These are phyloP conservation scores for Kuschelorhynchus macadamiae DNA, from an alignment of 2,888 invertebrate genomes.

Conservation along the genomic window DNA sequence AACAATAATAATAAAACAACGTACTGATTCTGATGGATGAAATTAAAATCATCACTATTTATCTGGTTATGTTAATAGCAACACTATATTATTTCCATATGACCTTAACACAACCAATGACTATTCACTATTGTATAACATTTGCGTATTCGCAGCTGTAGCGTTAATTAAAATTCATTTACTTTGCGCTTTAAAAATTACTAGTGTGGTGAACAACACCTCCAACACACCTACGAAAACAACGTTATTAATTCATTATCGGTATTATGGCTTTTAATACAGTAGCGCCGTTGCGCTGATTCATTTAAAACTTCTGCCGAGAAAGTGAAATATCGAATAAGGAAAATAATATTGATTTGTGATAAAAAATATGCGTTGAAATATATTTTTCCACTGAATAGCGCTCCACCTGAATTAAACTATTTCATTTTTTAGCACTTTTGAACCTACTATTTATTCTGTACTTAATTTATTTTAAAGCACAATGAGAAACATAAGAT, in stretches of 20 bases:
- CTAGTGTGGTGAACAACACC: constrained; percentile 21
- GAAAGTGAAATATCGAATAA: too few relatives aligned
- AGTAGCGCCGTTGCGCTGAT: too few relatives aligned
- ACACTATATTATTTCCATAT: constrained; percentile 1
- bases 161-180: constrained; percentile 19
- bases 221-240: constrained; percentile 29
- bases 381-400: too few relatives aligned
- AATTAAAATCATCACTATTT: constrained; percentile 4
- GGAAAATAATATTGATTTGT: too few relatives aligned
- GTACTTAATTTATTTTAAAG: too few relatives aligned
- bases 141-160: constrained; percentile 11
- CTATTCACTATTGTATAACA: constrained; percentile 7
- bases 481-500: too few relatives aligned
- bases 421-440: too few relatives aligned
- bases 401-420: too few relatives aligned
- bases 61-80: constrained; percentile 9
- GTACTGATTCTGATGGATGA: neutral
- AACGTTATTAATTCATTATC: neutral
- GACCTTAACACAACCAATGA: constrained; percentile 11
- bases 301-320: too few relatives aligned
- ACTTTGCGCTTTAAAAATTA: constrained; percentile 7
- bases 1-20: too few relatives aligned
- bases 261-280: neutral
- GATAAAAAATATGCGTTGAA: too few relatives aligned
- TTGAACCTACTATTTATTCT: too few relatives aligned